Evolutionary conservation across 2,888 invertebrate genomes (phyloP).

Genomic region (Epinotia demarniana): DNA sequence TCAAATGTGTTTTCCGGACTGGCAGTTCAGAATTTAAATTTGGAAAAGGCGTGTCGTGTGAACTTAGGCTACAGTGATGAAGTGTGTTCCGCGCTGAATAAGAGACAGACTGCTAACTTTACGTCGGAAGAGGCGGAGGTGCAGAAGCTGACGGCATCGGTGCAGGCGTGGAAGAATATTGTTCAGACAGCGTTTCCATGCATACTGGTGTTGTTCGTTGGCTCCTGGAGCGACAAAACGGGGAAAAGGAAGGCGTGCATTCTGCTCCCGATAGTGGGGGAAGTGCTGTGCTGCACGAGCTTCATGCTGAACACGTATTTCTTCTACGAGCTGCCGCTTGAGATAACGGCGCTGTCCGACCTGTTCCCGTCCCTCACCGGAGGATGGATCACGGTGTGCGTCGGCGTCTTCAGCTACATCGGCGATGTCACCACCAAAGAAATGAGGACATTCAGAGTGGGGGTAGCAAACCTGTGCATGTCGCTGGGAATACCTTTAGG

Average conservation of each 20-base stretch:
- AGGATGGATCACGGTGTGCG: constrained; percentile 85
- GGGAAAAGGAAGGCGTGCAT: constrained; percentile 85
- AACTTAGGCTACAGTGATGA: constrained; percentile 89
- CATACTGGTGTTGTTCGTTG: constrained; percentile 83
- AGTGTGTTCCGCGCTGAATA: constrained; percentile 90
- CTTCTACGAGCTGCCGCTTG: constrained; percentile 84
- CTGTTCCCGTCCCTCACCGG: constrained; percentile 84
- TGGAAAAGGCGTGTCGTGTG: constrained; percentile 94
- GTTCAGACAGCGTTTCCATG: constrained; percentile 84
- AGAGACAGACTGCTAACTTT: constrained; percentile 89
- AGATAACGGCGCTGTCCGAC: constrained; percentile 83
- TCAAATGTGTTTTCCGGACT: constrained; percentile 89
- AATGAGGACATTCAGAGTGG: constrained; percentile 86
- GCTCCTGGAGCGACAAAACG: constrained; percentile 87
- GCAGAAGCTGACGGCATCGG: constrained; percentile 84
- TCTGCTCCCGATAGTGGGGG: constrained; percentile 83
- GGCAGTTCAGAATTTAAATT: constrained; percentile 92
- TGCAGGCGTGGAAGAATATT: constrained; percentile 84
- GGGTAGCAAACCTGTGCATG: constrained; percentile 86
- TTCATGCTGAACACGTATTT: constrained; percentile 84
- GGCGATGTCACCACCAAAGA: constrained; percentile 85
- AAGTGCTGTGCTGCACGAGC: constrained; percentile 80
- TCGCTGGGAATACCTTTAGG: constrained; percentile 86
- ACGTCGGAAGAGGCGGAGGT: constrained; percentile 87
- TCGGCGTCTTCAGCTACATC: constrained; percentile 86